Evolutionary conservation across 2,888 invertebrate genomes (phyloP).

Genomic region (Chrysolina americana): DNA sequence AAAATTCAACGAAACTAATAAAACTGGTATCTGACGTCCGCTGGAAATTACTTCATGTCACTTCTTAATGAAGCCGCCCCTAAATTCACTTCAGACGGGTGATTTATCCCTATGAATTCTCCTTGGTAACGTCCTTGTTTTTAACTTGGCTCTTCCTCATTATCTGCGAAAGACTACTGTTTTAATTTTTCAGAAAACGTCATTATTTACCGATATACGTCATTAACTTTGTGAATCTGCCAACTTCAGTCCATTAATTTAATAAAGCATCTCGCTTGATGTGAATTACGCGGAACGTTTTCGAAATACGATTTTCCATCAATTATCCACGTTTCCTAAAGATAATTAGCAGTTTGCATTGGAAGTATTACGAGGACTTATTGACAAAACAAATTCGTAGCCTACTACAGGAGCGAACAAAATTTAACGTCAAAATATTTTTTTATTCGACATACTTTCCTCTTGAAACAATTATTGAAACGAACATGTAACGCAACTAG

Average conservation of each 20-base stretch:
- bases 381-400: too few species aligned
- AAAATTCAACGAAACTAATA: too few species aligned
- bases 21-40: too few species aligned
- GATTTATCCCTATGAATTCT: neutral
- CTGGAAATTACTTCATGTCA: neutral
- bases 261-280: slow-evolving; percentile 38
- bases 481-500: too few species aligned
- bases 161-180: slow-evolving; percentile 26
- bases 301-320: slow-evolving; percentile 32
- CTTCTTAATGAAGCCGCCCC: neutral
- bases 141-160: slow-evolving; percentile 30
- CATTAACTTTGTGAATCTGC: slow-evolving; percentile 36
- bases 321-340: slow-evolving; percentile 10
- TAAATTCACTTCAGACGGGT: neutral
- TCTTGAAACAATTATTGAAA: too few species aligned
- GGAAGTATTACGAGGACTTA: too few species aligned
- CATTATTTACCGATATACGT: slow-evolving; percentile 40
- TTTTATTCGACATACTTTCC: too few species aligned
- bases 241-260: slow-evolving; percentile 39
- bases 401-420: too few species aligned
- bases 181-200: slow-evolving; percentile 36
- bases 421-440: too few species aligned
- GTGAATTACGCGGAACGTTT: slow-evolving; percentile 30
- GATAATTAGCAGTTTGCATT: neutral
- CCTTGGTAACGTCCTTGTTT: slow-evolving; percentile 27